Conservation (phyloP, 2,113 vertebrate species). For the Leptocoma aspasia region DNA sequence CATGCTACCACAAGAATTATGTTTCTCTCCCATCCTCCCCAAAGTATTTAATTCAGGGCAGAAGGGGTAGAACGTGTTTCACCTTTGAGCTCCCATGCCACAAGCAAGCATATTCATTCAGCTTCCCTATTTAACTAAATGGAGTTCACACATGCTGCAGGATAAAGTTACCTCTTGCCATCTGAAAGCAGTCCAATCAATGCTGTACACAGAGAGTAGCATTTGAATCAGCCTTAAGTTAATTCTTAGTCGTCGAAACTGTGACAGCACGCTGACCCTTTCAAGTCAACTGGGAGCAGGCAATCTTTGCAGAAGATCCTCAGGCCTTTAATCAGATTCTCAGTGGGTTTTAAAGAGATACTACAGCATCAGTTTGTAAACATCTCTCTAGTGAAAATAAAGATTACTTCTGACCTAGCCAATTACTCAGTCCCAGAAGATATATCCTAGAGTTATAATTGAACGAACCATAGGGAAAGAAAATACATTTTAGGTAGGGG, state of each 20-base stretch:
- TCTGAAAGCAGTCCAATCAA: slow-evolving; percentile 59
- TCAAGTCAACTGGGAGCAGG: slow-evolving; percentile 62
- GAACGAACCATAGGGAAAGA: slow-evolving; percentile 46
- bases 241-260: slow-evolving; percentile 61
- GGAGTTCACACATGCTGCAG: slow-evolving; percentile 46
- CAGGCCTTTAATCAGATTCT: slow-evolving; percentile 68
- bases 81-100: slow-evolving; percentile 26
- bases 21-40: slow-evolving; percentile 20
- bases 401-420: slow-evolving; percentile 68
- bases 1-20: background rate
- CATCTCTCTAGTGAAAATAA: slow-evolving; percentile 61
- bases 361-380: slow-evolving; percentile 66
- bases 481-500: slow-evolving; percentile 38
- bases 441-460: slow-evolving; percentile 56
- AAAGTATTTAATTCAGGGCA: slow-evolving; percentile 52
- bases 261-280: slow-evolving; percentile 65
- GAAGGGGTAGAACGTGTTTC: background rate
- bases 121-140: slow-evolving; percentile 50
- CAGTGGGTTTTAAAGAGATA: slow-evolving; percentile 66
- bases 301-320: slow-evolving; percentile 65
- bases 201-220: slow-evolving; percentile 48
- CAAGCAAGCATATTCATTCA: slow-evolving; percentile 19
- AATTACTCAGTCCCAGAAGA: slow-evolving; percentile 67
- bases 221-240: slow-evolving; percentile 66
- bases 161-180: slow-evolving; percentile 58